phyloP scores from a whole-genome alignment of 2,888 invertebrate species.

The Oasisia sp. region DNA sequence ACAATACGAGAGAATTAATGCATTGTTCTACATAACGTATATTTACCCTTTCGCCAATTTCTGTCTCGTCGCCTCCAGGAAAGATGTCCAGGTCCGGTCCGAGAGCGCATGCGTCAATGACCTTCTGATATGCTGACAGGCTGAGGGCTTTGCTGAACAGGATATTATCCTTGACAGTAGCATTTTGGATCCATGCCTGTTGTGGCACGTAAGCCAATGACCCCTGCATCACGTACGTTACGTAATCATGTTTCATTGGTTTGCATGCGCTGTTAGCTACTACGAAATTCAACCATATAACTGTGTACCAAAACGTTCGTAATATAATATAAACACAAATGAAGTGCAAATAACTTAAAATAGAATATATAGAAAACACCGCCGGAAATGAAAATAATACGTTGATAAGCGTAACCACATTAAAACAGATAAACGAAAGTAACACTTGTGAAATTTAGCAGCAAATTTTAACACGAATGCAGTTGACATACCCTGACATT shows the following conservation, averaged over 20 bases:
- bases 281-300: too few relatives aligned
- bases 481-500: slow-evolving; percentile 29
- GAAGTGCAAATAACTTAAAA: too few relatives aligned
- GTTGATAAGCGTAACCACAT: too few relatives aligned
- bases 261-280: too few relatives aligned
- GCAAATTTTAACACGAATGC: too few relatives aligned
- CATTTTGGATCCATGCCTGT: slow-evolving; percentile 96
- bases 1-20: too few relatives aligned
- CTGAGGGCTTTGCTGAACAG: slow-evolving; percentile 84
- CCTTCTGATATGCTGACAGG: slow-evolving; percentile 78
- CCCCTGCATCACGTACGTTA: slow-evolving; percentile 56
- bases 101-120: slow-evolving; percentile 90
- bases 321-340: too few relatives aligned
- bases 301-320: too few relatives aligned
- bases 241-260: neutral
- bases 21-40: neutral
- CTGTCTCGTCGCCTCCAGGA: slow-evolving; percentile 88
- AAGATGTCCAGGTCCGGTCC: slow-evolving; percentile 91
- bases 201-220: slow-evolving; percentile 70
- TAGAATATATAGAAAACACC: too few relatives aligned
- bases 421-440: too few relatives aligned
- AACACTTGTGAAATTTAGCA: too few relatives aligned
- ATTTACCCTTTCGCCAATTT: slow-evolving; percentile 91
- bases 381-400: too few relatives aligned
- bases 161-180: slow-evolving; percentile 91